These are phyloP conservation scores for Orbicella faveolata DNA, from an alignment of 64 coral and sea anemone genomes.

Conservation along the genomic window DNA sequence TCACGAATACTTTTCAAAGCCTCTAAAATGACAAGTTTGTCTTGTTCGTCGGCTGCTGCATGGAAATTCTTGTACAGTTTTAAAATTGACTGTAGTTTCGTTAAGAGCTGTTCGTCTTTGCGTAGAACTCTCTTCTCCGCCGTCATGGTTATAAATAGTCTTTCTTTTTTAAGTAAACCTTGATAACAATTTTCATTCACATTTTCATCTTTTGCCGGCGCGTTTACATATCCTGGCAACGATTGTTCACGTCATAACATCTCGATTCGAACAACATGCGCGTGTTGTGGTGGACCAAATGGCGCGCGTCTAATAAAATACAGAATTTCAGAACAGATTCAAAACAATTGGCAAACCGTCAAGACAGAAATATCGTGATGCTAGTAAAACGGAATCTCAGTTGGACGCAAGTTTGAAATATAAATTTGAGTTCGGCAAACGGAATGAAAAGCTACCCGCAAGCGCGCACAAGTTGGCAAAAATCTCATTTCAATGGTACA, in stretches of 20 bases:
- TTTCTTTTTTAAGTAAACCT: background rate
- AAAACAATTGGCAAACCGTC: no score
- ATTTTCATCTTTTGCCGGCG: background rate
- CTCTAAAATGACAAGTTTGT: background rate
- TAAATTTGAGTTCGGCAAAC: no score
- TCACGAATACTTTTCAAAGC: background rate
- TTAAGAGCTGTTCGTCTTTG: conserved; percentile 12
- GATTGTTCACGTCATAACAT: conserved; percentile 4
- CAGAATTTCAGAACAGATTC: no score
- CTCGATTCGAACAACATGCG: background rate
- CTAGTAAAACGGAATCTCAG: no score
- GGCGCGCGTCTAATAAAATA: no score
- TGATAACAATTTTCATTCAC: background rate
- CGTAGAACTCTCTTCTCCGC: background rate
- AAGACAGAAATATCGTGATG: no score
- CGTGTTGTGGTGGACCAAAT: no score
- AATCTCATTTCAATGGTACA: no score
- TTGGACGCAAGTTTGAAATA: no score
- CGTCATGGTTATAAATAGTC: background rate
- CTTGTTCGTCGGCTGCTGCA: background rate
- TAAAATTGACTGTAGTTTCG: conserved; percentile 2
- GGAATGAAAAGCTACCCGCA: no score
- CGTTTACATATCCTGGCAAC: background rate
- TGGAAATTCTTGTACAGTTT: conserved; percentile 7
- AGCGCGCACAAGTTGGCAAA: no score